Evolutionary conservation across 2,797 vertebrate genomes (phyloP).

Genomic region (Eutrigla gurnardus): DNA sequence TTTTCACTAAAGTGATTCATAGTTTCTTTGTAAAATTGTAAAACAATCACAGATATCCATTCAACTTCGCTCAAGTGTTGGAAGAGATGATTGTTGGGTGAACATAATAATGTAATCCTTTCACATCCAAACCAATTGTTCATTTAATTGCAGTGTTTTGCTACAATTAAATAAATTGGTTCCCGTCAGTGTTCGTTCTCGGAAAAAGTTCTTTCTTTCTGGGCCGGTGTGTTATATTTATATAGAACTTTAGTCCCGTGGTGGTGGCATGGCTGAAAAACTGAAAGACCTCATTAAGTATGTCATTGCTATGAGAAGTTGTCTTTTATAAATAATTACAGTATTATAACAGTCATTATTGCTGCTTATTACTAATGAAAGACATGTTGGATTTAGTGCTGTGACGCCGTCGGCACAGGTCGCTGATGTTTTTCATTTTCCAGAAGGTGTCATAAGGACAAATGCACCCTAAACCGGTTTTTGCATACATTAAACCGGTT

Average conservation of each 20-base stretch:
- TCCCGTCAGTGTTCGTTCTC: conserved; percentile 60
- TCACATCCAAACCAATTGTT: conserved; percentile 68
- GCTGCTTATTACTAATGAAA: too few relatives aligned
- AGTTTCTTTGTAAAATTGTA: conserved; percentile 62
- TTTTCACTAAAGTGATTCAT: conserved; percentile 60
- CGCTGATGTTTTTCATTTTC: too few relatives aligned
- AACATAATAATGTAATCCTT: conserved; percentile 74
- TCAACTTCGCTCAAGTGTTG: conserved; percentile 69
- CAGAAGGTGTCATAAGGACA: too few relatives aligned
- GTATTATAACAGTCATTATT: too few relatives aligned
- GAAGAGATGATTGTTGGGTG: conserved; percentile 62
- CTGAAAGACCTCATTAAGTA: too few relatives aligned
- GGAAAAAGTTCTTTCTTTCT: conserved; percentile 21
- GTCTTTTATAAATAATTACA: too few relatives aligned
- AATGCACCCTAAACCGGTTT: too few relatives aligned
- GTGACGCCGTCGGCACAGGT: too few relatives aligned
- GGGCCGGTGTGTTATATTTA: conserved; percentile 30
- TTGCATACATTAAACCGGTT: too few relatives aligned
- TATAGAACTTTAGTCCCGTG: neutral
- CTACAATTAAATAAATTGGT: conserved; percentile 67
- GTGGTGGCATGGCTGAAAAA: too few relatives aligned
- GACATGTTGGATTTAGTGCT: too few relatives aligned
- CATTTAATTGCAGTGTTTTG: conserved; percentile 78
- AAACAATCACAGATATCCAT: conserved; percentile 69
- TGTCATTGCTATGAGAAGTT: too few relatives aligned